Evolutionary conservation across 1,140 invertebrate genomes (phyloP).

Genomic region (Pomacea maculata): DNA sequence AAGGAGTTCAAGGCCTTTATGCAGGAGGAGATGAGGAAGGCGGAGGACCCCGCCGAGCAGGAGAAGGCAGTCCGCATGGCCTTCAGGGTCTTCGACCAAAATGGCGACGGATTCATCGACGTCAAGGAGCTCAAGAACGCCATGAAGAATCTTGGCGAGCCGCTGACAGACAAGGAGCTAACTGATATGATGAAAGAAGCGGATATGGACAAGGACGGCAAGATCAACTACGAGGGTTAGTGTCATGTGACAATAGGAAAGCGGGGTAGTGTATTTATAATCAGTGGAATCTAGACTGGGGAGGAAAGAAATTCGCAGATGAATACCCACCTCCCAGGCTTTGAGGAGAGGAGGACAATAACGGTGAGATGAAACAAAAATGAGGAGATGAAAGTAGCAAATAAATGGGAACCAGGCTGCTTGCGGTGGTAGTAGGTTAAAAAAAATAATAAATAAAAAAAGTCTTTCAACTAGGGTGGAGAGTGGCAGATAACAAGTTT

Average conservation of each 20-base stretch:
- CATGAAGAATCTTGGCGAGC: constrained; percentile 94
- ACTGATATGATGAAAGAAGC: constrained; percentile 95
- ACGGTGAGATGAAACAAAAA: no score
- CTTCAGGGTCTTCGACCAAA: constrained; percentile 95
- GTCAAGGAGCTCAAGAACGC: constrained; percentile 69
- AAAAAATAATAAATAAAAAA: no score
- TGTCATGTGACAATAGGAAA: neutral
- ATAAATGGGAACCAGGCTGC: no score
- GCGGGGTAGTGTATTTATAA: no score
- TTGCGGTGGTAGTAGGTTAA: no score
- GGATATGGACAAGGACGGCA: constrained; percentile 84
- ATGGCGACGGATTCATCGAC: constrained; percentile 86
- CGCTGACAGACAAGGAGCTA: constrained; percentile 88
- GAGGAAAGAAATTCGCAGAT: no score
- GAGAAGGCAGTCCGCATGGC: constrained; percentile 90
- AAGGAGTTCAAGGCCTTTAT: constrained; percentile 58
- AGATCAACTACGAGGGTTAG: constrained; percentile 63
- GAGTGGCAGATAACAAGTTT: no score
- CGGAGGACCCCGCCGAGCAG: constrained; percentile 52
- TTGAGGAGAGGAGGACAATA: no score
- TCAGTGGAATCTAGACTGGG: no score
- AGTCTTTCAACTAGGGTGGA: no score
- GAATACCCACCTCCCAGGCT: no score
- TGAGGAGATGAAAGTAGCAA: no score
- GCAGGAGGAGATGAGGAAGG: constrained; percentile 51